Evolutionary conservation across 2,797 vertebrate genomes (phyloP), one percentile per base, ranked within the genome.

Genomic region (Falco berigora): DNA sequence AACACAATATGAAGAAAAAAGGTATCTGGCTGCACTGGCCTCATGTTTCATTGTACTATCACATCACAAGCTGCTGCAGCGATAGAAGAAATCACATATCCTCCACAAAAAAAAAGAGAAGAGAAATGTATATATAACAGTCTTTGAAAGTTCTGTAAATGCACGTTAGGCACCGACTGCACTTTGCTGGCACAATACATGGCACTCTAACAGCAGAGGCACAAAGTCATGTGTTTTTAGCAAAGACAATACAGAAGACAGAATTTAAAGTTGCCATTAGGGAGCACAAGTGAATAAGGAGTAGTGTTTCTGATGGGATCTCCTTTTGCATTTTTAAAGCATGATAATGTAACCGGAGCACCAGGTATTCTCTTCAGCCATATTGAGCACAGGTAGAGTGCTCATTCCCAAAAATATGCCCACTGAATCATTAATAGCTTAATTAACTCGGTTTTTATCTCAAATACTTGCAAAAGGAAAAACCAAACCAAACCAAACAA

Each of bases 261-360:
- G 88, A 77, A 95, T 96, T 92, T 92, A 69, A 91, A 95, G 81
- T 89, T 95, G 88, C 94, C 92, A 77, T 96, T 89, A 93, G 88
- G 86, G 95, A 97, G 92, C 94, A 95, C 83, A 92, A 92, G 90
- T 85, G 88, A 96, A 95, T 91, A 95, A 95, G 94, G 55, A 90
- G 88, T 92, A 53, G 16, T 44, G 56, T 74, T 88, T 91, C 80
- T 53, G 55, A 53, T 64, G 56, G 56, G 71, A 55, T 86, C 53
- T 76, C 44, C 53, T 68, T 94, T 92, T 75, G 88, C 92, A 74
- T 89, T 89, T 91, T 94, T 66, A 79, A 87, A 87, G n/a, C 32
- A 55, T 2, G 3, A 49, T 52, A 73, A 74, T 52, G 8, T 71
- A 92, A 72, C 46, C 72, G 92, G 34, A 91, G 68, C 32, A 73